These are phyloP conservation scores for Stegodyphus dumicola DNA, from an alignment of 1,140 invertebrate species.

Conservation along the genomic window DNA sequence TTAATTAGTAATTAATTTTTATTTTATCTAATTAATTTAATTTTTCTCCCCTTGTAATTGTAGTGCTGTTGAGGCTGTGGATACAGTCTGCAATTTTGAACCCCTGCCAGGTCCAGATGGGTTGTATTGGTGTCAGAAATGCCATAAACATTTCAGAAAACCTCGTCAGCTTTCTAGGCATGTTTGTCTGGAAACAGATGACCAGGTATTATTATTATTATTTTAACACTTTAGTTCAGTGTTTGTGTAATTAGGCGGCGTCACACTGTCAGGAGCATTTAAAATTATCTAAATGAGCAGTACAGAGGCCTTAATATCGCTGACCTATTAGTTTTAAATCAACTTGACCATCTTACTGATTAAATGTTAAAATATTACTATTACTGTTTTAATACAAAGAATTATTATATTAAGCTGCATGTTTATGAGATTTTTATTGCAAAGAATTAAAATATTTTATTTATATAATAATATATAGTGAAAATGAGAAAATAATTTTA, in stretches of 20 bases:
- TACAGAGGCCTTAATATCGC: background rate
- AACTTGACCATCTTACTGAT: background rate
- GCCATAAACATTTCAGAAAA: constrained; percentile 32
- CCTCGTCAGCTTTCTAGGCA: constrained; percentile 24
- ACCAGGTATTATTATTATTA: background rate
- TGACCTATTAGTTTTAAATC: background rate
- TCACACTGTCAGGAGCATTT: background rate
- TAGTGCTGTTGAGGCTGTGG: no score
- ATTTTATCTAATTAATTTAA: no score
- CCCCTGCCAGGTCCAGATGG: constrained; percentile 1
- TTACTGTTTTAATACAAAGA: no score
- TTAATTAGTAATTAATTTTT: no score
- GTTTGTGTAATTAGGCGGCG: background rate
- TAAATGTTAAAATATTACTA: no score
- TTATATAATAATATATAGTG: no score
- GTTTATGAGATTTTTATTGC: no score
- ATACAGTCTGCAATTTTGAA: background rate
- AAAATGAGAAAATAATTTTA: no score
- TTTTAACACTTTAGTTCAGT: background rate
- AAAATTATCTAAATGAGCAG: background rate
- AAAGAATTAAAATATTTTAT: no score
- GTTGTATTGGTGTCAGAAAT: constrained; percentile 36
- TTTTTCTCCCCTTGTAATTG: no score
- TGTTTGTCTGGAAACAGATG: constrained; percentile 12
- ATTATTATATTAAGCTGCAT: no score